A percentile compares a stretch with the other conserved stretches of the same genome.
Conservation (phyloP, 2,113 vertebrate genomes). For the Eclectus roratus region DNA sequence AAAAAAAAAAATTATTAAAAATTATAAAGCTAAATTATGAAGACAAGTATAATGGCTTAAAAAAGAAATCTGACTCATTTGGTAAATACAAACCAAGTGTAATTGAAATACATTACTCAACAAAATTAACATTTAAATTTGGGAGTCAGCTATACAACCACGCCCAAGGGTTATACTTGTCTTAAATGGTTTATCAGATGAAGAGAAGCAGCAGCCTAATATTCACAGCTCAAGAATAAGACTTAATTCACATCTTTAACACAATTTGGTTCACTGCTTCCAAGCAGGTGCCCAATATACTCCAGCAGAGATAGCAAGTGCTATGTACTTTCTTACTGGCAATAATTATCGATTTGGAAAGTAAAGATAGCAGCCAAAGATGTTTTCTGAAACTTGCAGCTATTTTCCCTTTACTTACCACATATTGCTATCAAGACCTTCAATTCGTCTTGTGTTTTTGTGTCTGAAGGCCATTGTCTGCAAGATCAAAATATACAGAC, state of each 20-base stretch:
- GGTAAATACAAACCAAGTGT: neutral
- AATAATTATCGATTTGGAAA: neutral
- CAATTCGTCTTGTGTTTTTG: constrained; percentile 87
- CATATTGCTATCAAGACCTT: constrained; percentile 90
- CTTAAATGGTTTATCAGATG: neutral
- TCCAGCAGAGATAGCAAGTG: neutral
- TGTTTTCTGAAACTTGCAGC: neutral
- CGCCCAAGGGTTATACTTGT: neutral
- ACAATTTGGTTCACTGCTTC: neutral
- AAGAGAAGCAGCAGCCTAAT: neutral
- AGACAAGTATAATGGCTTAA: neutral
- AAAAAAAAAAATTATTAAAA: neutral
- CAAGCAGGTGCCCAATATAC: neutral
- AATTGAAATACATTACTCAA: neutral
- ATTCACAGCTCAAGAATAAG: neutral
- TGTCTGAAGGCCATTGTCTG: constrained; percentile 82
- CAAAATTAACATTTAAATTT: neutral
- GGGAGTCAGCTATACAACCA: neutral
- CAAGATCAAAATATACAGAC: constrained; percentile 54
- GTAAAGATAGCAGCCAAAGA: neutral
- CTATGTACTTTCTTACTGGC: neutral
- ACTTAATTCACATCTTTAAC: neutral
- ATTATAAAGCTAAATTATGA: neutral
- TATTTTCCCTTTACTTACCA: constrained; percentile 81
- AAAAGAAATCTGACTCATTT: neutral